Percentiles rank a stretch among this genome's conserved stretches.
Evolutionary conservation across 2,113 vertebrate species (phyloP).

Genomic region (Pygoscelis adeliae): DNA sequence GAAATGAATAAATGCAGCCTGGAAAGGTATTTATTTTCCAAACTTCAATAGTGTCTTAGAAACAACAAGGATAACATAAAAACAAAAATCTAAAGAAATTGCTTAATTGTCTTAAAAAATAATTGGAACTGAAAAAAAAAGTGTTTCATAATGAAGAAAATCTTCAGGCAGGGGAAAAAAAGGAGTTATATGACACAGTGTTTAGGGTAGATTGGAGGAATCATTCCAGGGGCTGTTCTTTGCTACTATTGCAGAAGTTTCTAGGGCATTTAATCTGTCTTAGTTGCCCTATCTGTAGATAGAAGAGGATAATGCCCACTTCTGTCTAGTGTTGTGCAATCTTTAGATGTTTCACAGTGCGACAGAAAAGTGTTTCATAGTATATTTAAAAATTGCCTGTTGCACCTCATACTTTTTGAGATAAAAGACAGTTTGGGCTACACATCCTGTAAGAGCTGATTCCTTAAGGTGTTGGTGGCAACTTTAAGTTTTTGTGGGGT

Average conservation of each 20-base stretch:
- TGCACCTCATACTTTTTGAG: not conserved
- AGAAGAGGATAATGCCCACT: not conserved
- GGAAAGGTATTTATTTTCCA: slow-evolving; percentile 17
- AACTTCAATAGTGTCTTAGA: not conserved
- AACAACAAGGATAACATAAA: not conserved
- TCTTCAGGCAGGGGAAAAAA: not conserved
- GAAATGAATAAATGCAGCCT: slow-evolving; percentile 11
- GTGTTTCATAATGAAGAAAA: not conserved
- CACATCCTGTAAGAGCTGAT: not conserved
- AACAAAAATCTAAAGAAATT: not conserved
- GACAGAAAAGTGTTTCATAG: not conserved
- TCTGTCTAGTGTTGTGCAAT: not conserved
- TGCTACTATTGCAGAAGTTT: not conserved
- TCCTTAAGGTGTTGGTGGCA: not conserved
- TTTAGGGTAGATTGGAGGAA: not conserved
- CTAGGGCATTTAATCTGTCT: not conserved
- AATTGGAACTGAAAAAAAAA: not conserved
- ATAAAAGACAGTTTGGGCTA: not conserved
- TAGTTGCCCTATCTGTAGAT: not conserved
- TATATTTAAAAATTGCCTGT: not conserved
- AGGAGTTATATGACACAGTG: not conserved
- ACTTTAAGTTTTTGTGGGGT: not conserved
- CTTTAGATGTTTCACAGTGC: not conserved
- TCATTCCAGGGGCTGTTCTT: not conserved
- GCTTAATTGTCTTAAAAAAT: not conserved